Base-by-base conservation (phyloP, 2,888 invertebrate species). In the Alloplasta piceator region DNA sequence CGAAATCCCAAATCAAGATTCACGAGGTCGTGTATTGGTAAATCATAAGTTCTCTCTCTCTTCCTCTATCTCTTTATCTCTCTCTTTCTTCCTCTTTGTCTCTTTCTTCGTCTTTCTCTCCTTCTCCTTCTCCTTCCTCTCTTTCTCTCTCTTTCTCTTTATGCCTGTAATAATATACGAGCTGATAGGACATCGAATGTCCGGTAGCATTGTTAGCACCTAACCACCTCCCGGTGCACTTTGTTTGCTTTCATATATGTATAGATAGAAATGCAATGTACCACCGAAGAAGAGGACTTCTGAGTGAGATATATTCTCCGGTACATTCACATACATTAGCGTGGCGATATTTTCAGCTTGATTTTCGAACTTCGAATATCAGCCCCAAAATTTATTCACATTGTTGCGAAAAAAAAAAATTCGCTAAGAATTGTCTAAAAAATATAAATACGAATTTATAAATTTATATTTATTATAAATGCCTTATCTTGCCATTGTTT, bases 161-260 rank as follows among this genome's bases (percentile, higher is more conserved):
- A 12, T 36, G 26, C 41, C 52, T 36, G 63, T 50, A 73, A 56
- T 67, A 41, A 39, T 38, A 50, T 56, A 56, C 39, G 63, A 14
- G 43, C 80, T 67, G 80, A 77, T 80, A 80, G 76, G 71, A 72
- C 80, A 80, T 76, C 80, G 76, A 76, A 72, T 76, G 76, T 76
- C 76, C 80, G 72, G 71, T 67, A 84, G 85, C 85, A 88, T 87
- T 87, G 87, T 88, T 89, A 86, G 85, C 87, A 85, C 84, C 83
- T 82, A 84, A 84, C 85, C 83, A 67, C 56, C 63, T 73, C 72
- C 36, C 67, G 83, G 78, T 72, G 78, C 80, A 87, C 84, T 88
- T 86, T 86, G 87, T 86, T 88, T 85, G 84, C 86, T 88, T 87
- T 87, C 86, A 78, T 85, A 64, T 63, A 73, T 26, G 26, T 26